Evolutionary conservation across 2,888 invertebrate species (phyloP), one percentile per base, ranked within the genome.

Genomic region (Drosophila incognita): DNA sequence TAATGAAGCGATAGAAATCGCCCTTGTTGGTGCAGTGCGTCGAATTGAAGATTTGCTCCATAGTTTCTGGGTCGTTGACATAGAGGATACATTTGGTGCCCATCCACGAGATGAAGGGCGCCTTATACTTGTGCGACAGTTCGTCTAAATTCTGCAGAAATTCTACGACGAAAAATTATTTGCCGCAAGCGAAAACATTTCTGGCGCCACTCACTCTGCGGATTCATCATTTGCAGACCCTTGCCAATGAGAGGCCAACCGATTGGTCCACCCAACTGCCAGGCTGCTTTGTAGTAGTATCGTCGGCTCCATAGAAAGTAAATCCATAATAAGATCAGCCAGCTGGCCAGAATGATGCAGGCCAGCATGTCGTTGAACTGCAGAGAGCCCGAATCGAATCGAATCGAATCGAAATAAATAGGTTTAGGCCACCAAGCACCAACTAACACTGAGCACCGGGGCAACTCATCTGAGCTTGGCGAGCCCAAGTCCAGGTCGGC

Each of bases 101-200:
- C 93, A 92, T 92, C 92, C 92, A 93, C 27, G 92, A 88, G 54
- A 92, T 87, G 31, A 91, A 92, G 4, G 93, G 92, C 1, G 90
- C 77, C 36, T 74, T 80, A 35, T 91, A 91, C 51, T 78, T 68
- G 3, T 82, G 74, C 1, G 91, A 80, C 15, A 78, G 72, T 27
- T 76, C 63, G 2, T 83, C 83, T 80, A 92, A 83, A 63, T 86
- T 90, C 52, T 85, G 82, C 38, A 92, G 59, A 71, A 91, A 90
- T 27, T 82, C 91, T 92, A 49, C 33, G 36, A 53, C 21, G 18
- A 15, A 36, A 15, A 49, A 6, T 60, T 46, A 62, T 13, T 46
- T 8, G 13, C 36, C 11, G 13, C 4, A 24, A n/a, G 3, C 4
- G 7, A 18, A 27, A 4, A 15, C 7, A 36, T n/a, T 29, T 24